Percentiles rank a stretch among this genome's conserved stretches.
phyloP scores from a whole-genome alignment of 2,888 invertebrate genomes.

The Tethea ocularis region DNA sequence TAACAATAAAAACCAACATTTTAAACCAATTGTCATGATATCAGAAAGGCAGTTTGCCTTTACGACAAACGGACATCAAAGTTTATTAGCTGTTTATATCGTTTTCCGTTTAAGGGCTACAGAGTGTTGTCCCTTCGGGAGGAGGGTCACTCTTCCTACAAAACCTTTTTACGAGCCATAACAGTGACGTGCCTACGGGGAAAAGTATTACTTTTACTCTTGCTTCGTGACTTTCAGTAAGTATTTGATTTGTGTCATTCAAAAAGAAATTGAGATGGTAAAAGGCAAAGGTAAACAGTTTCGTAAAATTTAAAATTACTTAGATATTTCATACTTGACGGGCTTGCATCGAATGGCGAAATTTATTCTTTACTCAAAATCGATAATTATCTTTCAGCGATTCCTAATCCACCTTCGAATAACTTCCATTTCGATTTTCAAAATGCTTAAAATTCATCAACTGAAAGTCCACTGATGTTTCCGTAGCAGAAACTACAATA shows the following conservation, averaged over 20 bases:
- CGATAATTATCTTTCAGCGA: too few relatives aligned
- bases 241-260: constrained; percentile 14
- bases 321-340: too few relatives aligned
- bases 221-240: constrained; percentile 22
- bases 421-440: background rate
- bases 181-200: constrained; percentile 23
- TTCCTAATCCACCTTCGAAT: too few relatives aligned
- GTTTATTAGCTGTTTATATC: constrained; percentile 51
- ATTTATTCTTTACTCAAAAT: too few relatives aligned
- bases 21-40: background rate
- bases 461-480: background rate
- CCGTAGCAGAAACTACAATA: background rate
- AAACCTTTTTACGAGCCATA: constrained; percentile 34
- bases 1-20: background rate
- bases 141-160: constrained; percentile 9
- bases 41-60: constrained; percentile 2
- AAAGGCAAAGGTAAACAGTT: background rate
- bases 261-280: background rate
- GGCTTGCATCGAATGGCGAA: too few relatives aligned
- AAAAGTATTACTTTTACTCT: constrained; percentile 30
- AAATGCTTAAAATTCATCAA: background rate
- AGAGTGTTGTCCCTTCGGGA: background rate
- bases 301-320: too few relatives aligned
- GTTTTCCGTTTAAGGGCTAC: constrained; percentile 18
- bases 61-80: constrained; percentile 31